Evolutionary conservation across 2,797 vertebrate species (phyloP).

Genomic region (Phoebastria nigripes): DNA sequence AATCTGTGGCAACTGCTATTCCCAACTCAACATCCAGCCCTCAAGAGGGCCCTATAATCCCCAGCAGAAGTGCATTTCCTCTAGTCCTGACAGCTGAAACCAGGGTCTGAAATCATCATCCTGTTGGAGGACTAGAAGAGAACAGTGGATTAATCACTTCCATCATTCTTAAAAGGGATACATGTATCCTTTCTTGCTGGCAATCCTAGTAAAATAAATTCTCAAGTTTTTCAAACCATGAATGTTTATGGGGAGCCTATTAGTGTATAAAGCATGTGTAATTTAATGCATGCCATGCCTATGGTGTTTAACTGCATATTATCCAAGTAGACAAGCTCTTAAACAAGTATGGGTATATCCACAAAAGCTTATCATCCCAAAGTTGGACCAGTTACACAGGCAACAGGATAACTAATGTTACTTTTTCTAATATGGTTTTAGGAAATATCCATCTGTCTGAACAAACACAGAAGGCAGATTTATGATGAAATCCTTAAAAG

Average conservation of each 20-base stretch:
- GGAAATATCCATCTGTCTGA: neutral
- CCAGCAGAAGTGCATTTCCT: neutral
- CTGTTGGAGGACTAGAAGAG: neutral
- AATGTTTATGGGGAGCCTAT: neutral
- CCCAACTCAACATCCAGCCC: neutral
- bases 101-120: neutral
- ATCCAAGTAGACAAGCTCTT: neutral
- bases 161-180: neutral
- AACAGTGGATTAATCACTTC: neutral
- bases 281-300: neutral
- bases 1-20: neutral
- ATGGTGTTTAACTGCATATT: neutral
- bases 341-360: neutral
- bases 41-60: neutral
- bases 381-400: neutral
- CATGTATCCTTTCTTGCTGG: neutral
- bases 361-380: neutral
- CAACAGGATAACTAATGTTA: neutral
- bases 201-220: neutral
- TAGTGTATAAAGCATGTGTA: neutral
- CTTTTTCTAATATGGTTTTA: neutral
- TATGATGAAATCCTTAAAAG: neutral
- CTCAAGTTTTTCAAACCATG: neutral
- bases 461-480: neutral
- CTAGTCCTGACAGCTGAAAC: neutral